A percentile compares a stretch with the other conserved stretches of the same genome.
Evolutionary conservation across 2,113 vertebrate species (phyloP).

Genomic region (Sebastes fasciatus): DNA sequence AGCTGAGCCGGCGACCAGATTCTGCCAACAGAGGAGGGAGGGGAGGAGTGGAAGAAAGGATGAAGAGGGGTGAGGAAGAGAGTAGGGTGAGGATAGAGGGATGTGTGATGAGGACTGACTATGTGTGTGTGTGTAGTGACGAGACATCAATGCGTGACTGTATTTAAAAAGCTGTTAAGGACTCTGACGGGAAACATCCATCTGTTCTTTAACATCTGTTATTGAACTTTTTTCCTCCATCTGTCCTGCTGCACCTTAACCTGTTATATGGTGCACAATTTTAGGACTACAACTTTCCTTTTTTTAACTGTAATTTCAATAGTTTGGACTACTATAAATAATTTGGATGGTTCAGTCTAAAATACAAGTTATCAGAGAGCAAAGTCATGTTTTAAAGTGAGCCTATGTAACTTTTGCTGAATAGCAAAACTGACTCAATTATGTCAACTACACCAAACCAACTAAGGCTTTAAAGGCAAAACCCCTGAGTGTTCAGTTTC

Average conservation of each 20-base stretch:
- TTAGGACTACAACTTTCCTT: too few relatives aligned
- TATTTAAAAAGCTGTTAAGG: background rate
- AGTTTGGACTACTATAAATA: background rate
- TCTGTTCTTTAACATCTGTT: conserved; percentile 12
- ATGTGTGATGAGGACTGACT: conserved; percentile 3
- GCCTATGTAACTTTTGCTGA: background rate
- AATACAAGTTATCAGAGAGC: background rate
- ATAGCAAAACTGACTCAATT: background rate
- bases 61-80: conserved; percentile 35
- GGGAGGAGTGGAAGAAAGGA: conserved; percentile 29
- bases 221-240: background rate
- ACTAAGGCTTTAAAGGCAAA: background rate
- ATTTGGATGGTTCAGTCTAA: background rate
- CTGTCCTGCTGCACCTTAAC: background rate
- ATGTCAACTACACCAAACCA: background rate
- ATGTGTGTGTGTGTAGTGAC: background rate
- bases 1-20: conserved; percentile 92
- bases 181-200: background rate
- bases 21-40: conserved; percentile 84
- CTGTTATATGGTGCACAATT: background rate
- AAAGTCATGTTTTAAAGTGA: background rate
- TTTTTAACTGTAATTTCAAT: background rate
- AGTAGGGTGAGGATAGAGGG: conserved; percentile 2
- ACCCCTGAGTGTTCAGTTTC: background rate
- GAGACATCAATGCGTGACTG: background rate